Percentiles rank a stretch among this genome's conserved stretches.
Evolutionary conservation across 1,140 invertebrate genomes (phyloP).

Genomic region (Eubasilissa regina): DNA sequence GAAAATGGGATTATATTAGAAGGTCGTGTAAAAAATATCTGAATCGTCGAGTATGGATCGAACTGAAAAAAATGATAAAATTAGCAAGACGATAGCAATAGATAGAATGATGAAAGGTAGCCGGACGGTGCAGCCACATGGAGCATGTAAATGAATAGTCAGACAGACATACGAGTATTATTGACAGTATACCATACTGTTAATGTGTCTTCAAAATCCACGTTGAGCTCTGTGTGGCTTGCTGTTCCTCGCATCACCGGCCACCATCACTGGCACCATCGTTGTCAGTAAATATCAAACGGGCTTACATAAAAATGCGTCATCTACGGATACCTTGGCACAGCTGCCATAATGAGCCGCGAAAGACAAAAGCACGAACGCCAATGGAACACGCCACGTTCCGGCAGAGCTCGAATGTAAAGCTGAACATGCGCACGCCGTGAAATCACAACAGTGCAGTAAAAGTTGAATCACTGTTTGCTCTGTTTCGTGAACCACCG

Average conservation of each 20-base stretch:
- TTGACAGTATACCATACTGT: too few relatives aligned
- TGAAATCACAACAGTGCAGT: background rate
- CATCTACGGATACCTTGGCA: conserved; percentile 36
- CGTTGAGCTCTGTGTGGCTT: background rate
- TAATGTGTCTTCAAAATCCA: too few relatives aligned
- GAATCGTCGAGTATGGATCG: too few relatives aligned
- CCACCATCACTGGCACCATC: conserved; percentile 14
- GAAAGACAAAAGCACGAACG: conserved; percentile 45
- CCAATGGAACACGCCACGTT: conserved; percentile 34
- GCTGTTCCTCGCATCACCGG: conserved; percentile 29
- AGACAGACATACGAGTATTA: too few relatives aligned
- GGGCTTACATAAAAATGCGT: conserved; percentile 34
- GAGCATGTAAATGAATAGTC: too few relatives aligned
- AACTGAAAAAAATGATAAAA: too few relatives aligned
- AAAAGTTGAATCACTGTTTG: conserved; percentile 7
- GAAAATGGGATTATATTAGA: too few relatives aligned
- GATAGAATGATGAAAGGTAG: too few relatives aligned
- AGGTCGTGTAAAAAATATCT: too few relatives aligned
- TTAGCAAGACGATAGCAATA: too few relatives aligned
- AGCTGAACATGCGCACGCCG: background rate
- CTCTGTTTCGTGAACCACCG: background rate
- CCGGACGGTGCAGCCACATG: too few relatives aligned
- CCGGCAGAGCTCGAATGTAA: background rate
- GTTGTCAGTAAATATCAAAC: conserved; percentile 29
- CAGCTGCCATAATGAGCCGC: conserved; percentile 37